These are phyloP conservation scores for Marmota monax DNA, from an alignment of 2,113 vertebrate genomes.

Conservation along the genomic window DNA sequence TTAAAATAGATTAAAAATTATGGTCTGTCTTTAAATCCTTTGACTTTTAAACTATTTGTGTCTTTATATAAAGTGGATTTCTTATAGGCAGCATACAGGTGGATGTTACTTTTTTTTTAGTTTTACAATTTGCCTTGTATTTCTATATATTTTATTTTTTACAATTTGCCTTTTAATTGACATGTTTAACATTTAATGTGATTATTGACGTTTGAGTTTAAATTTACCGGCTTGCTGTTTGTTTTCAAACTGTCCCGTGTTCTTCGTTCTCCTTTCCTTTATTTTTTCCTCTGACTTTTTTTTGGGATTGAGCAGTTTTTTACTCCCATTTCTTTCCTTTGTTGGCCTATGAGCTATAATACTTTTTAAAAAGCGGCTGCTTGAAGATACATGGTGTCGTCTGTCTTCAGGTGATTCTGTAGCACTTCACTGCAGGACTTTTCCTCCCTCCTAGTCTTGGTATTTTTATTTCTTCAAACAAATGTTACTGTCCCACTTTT, in stretches of 20 bases:
- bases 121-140: background rate
- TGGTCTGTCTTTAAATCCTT: background rate
- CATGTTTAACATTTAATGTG: background rate
- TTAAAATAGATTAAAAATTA: background rate
- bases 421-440: too few species aligned
- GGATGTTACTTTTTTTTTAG: background rate
- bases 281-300: background rate
- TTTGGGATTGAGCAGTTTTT: background rate
- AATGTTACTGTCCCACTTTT: background rate
- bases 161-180: conserved; percentile 12
- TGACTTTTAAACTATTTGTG: background rate
- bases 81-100: background rate
- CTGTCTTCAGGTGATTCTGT: background rate
- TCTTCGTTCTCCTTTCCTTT: background rate
- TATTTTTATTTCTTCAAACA: background rate
- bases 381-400: background rate
- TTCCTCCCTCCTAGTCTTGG: too few species aligned
- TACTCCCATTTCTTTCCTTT: background rate
- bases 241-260: background rate
- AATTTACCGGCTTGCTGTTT: background rate
- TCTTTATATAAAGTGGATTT: background rate
- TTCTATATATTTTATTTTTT: too few species aligned
- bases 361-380: background rate
- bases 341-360: background rate
- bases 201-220: background rate